Base-by-base conservation (phyloP, 1,140 invertebrate species). In the Eueides isabella region DNA sequence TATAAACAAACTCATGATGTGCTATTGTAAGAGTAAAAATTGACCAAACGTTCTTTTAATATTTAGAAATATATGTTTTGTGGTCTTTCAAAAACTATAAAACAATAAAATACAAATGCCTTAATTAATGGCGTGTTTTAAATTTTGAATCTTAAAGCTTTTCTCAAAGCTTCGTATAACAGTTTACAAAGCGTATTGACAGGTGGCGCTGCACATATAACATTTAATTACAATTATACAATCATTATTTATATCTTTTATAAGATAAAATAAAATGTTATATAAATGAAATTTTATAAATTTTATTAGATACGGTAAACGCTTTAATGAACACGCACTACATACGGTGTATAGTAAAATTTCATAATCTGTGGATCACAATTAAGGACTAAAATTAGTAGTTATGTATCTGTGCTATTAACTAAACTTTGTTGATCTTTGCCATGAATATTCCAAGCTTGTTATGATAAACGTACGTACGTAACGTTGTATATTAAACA, bases 391-490 rank as follows among this genome's bases (percentile, higher is more conserved):
- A 12, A 55, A 23, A 26, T 55, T 55, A 26, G 19, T 1, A 19
- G 9, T 69, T 61, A 61, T 28, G 61, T 26, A 69, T 69, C 67
- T 69, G 48, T 61, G 61, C 30, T 4, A 33, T 26, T 48, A 16
- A 68, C 29, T 61, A 55, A n/a, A 69, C 67, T 69, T 69, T 70
- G 68, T 70, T 70, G 68, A 63, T 70, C 68, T 70, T 70, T 41
- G 12, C 31, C n/a, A 38, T 35, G 67, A 35, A 70, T 31, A 41
- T 62, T 62, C 61, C 28, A 70, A 70, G 35, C 48, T 55, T 55
- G 48, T 55, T 55, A 55, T 55, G 19, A 19, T 55, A 55, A 23
- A 55, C 19, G 7, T 26, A n/a, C n/a, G n/a, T n/a, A n/a, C n/a
- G n/a, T n/a, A n/a, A n/a, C n/a, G 23, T 9, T 55, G 48, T 55